A percentile compares a stretch with the other conserved stretches of the same genome.
Conservation (phyloP, 1,140 invertebrate species). For the Trinorchestia longiramus region DNA sequence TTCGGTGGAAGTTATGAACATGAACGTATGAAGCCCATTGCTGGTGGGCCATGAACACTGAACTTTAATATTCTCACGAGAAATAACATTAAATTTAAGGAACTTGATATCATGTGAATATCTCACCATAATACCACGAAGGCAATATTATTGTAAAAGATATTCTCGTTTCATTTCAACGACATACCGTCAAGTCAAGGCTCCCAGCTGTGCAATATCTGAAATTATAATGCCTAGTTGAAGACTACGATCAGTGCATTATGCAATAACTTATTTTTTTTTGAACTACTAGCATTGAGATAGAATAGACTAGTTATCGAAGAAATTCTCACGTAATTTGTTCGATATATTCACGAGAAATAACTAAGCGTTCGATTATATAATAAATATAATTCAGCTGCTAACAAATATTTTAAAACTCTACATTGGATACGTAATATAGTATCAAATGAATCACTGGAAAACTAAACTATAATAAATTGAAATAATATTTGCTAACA, state of each 20-base stretch:
- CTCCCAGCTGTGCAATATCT: too few relatives aligned
- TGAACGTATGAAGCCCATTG: not conserved
- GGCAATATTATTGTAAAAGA: not conserved
- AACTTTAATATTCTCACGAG: not conserved
- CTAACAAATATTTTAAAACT: too few relatives aligned
- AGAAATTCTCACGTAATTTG: too few relatives aligned
- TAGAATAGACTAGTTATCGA: not conserved
- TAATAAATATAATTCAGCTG: too few relatives aligned
- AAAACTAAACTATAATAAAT: too few relatives aligned
- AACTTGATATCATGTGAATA: not conserved
- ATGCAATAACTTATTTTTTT: not conserved
- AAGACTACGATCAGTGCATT: not conserved
- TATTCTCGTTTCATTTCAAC: not conserved
- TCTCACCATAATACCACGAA: not conserved
- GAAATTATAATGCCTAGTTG: too few relatives aligned
- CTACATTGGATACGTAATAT: too few relatives aligned
- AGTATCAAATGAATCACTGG: too few relatives aligned
- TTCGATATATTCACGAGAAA: too few relatives aligned
- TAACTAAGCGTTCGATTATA: too few relatives aligned
- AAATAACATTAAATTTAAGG: not conserved
- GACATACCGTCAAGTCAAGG: too few relatives aligned
- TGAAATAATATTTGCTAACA: too few relatives aligned
- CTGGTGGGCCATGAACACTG: not conserved
- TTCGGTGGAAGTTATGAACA: not conserved
- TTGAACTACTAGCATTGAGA: not conserved